A percentile compares a stretch with the other conserved stretches of the same genome.
Conservation (phyloP, 2,113 vertebrate genomes). For the Malurus melanocephalus region DNA sequence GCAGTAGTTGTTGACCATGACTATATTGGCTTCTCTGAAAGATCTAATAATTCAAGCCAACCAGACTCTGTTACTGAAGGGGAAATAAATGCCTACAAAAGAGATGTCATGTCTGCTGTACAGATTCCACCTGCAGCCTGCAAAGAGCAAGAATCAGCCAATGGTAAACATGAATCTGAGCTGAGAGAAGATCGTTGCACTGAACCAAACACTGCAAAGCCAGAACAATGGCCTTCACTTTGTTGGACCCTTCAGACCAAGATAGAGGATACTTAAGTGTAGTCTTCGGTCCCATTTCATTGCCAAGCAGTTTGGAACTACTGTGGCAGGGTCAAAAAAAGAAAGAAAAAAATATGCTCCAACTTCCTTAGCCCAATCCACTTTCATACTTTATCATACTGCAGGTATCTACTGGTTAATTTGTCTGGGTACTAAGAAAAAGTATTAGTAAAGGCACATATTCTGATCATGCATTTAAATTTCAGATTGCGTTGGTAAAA, state of each 20-base stretch:
- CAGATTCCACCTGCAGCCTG: neutral
- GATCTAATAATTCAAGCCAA: constrained; percentile 34
- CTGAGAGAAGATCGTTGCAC: constrained; percentile 7
- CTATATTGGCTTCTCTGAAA: constrained; percentile 60
- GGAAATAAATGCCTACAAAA: neutral
- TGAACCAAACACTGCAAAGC: neutral
- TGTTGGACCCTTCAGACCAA: constrained; percentile 59
- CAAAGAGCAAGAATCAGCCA: constrained; percentile 43
- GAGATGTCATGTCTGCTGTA: neutral
- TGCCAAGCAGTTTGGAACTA: neutral
- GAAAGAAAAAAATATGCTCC: neutral
- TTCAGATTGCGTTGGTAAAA: neutral
- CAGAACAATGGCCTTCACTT: constrained; percentile 42
- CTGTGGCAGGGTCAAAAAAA: neutral
- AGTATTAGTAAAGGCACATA: neutral
- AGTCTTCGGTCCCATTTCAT: neutral
- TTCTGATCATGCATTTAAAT: neutral
- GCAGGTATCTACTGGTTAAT: neutral
- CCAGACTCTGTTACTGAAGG: constrained; percentile 6
- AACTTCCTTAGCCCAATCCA: neutral
- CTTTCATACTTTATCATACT: neutral
- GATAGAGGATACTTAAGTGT: constrained; percentile 40
- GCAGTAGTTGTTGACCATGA: constrained; percentile 68
- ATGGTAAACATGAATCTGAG: constrained; percentile 26
- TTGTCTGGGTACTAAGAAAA: neutral